Evolutionary conservation across 1,140 invertebrate species (phyloP), one percentile per base, ranked within the genome.

Genomic region (Brachionus koreanus): DNA sequence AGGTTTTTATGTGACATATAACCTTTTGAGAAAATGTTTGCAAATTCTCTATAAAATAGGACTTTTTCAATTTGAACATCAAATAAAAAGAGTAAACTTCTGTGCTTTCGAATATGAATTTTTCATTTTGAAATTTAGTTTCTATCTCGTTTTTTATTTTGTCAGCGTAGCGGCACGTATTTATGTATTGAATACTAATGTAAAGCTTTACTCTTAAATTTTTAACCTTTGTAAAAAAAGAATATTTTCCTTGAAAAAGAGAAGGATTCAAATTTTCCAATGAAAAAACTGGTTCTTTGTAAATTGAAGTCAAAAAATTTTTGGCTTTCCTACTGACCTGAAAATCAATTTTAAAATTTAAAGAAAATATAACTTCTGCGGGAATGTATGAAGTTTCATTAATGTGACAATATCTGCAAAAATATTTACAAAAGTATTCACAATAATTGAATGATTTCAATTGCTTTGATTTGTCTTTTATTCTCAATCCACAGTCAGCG

Each of bases 351-450:
- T 52, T 35, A 12, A 61, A 79, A 65, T 79, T 52, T n/a, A 65
- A 37, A 5, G 57, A 65, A 61, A 19, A 29, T 0, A 79, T 42
- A 19, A 79, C 23, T 61, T 79, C 37, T 19, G 76, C 76, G 13
- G 94, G 94, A 84, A 95, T 93, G 72, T 92, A 87, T 5, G 92
- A 90, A 67, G 91, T 88, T 84, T 93, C 91, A 86, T 94, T 93
- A 9, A 90, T 92, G 87, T 95, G 94, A 86, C 94, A 96, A 37
- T 93, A 93, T 5, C 93, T 94, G 86, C 94, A 96, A 87, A 95
- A 94, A 88, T 93, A 94, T 85, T 94, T 92, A 13, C 93, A 94
- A 63, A 95, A 88, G 86, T 96, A 96, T 85, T 93, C 91, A 87
- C 94, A 96, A 85, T 94, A 94, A 7, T 87, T 85, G 82, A 86